These are phyloP conservation scores for Megamerina dolium DNA, from an alignment of 2,888 invertebrate genomes.

Conservation along the genomic window DNA sequence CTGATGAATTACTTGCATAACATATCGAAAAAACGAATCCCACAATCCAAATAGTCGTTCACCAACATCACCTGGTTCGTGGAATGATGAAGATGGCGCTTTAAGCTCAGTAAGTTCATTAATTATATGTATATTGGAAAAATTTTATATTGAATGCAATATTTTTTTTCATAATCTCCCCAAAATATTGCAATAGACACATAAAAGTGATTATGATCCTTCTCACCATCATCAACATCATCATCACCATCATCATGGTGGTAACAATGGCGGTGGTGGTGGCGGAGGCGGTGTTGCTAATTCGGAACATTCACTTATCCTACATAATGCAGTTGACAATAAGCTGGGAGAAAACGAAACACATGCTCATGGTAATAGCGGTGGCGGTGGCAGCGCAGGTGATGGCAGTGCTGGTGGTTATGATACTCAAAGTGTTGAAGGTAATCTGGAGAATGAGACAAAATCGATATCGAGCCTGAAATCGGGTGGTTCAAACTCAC, in stretches of 20 bases:
- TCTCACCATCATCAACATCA: too few relatives aligned
- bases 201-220: slow-evolving; percentile 39
- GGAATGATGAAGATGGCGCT: slow-evolving; percentile 48
- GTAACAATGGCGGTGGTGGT: slow-evolving; percentile 3
- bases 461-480: slow-evolving; percentile 80
- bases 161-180: slow-evolving; percentile 6
- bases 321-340: slow-evolving; percentile 16
- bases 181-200: slow-evolving; percentile 27
- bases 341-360: slow-evolving; percentile 18
- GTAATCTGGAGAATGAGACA: slow-evolving; percentile 88
- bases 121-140: not conserved
- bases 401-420: slow-evolving; percentile 70
- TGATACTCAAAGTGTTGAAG: slow-evolving; percentile 87
- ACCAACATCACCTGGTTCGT: slow-evolving; percentile 46
- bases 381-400: slow-evolving; percentile 16
- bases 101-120: slow-evolving; percentile 41
- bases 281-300: slow-evolving; percentile 12
- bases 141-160: slow-evolving; percentile 2
- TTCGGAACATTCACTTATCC: slow-evolving; percentile 14
- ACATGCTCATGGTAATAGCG: slow-evolving; percentile 20
- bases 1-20: slow-evolving; percentile 13
- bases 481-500: slow-evolving; percentile 71
- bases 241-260: too few relatives aligned
- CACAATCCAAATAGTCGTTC: slow-evolving; percentile 36
- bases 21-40: slow-evolving; percentile 5